Evolutionary conservation across 2,888 invertebrate genomes (phyloP).

Genomic region (Chrysolina oricalcia): DNA sequence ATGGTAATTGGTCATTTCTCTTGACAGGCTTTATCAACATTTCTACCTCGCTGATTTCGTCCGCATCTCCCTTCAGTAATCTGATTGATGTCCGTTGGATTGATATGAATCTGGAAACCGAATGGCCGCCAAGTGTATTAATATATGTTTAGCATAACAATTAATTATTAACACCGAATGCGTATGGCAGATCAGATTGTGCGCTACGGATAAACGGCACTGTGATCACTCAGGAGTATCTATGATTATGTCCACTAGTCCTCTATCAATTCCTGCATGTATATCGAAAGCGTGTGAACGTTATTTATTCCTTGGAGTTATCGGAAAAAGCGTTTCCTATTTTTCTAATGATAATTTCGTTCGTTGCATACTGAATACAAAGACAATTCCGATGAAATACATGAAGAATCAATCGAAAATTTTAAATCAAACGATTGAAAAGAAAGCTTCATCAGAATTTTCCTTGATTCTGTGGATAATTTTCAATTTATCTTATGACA

Average conservation of each 20-base stretch:
- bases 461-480: no score
- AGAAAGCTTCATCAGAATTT: no score
- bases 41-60: constrained; percentile 51
- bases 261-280: background rate
- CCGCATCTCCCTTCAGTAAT: constrained; percentile 48
- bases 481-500: no score
- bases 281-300: no score
- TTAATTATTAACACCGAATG: constrained; percentile 55
- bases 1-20: constrained; percentile 52
- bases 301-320: no score
- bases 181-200: constrained; percentile 46
- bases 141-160: constrained; percentile 53
- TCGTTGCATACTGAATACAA: no score
- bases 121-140: constrained; percentile 58
- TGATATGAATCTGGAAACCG: constrained; percentile 57
- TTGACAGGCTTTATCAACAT: constrained; percentile 53
- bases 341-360: no score
- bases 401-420: no score
- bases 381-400: no score
- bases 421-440: no score
- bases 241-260: constrained; percentile 17
- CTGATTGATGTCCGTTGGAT: constrained; percentile 59
- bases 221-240: constrained; percentile 38
- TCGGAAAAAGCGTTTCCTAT: no score
- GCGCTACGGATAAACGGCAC: background rate